Base-by-base conservation (phyloP, 2,797 vertebrate genomes). In the Melanotaenia pygmaea region DNA sequence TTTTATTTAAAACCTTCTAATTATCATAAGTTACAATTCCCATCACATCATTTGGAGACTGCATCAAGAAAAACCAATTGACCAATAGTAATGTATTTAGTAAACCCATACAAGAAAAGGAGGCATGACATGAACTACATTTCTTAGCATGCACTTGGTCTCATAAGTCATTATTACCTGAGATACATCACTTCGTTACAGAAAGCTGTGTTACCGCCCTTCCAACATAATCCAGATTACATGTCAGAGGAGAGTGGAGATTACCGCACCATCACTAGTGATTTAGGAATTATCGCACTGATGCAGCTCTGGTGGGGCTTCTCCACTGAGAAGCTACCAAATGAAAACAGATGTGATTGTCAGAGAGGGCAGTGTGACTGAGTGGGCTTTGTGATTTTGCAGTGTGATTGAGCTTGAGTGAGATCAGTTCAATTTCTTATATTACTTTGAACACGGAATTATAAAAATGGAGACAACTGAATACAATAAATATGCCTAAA, bases 181-280 rank as follows among this genome's bases (percentile, higher is more conserved):
- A 35, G 64, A 76, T 76, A 50, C 65, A 72, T 72, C 34, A 5
- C 16, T 43, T 74, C 75, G 78, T 57, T 71, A 74, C 59, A 83
- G 74, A 79, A 78, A 51, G 57, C 72, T 72, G 65, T 1, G 18
- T 86, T 82, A 74, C 80, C 72, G 77, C 34, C 57, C 58, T 77
- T 68, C 67, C 81, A 81, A 88, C 81, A 80, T 91, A 92, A 94
- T 92, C 90, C 86, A 90, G 87, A 92, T 89, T 89, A 91, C 68
- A 89, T 87, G 86, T 83, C 75, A 86, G 60, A 56, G 51, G 79
- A 86, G 81, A 89, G 76, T 11, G 34, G 70, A 78, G 87, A 88
- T 90, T 91, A 91, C 63, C 18, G 75, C 78, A 81, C 84, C 80
- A 82, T 88, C 79, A 76, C 68, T 70, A 78, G 73, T 85, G 67